Base-by-base conservation (phyloP, 2,797 vertebrate species). In the Microhierax caerulescens region DNA sequence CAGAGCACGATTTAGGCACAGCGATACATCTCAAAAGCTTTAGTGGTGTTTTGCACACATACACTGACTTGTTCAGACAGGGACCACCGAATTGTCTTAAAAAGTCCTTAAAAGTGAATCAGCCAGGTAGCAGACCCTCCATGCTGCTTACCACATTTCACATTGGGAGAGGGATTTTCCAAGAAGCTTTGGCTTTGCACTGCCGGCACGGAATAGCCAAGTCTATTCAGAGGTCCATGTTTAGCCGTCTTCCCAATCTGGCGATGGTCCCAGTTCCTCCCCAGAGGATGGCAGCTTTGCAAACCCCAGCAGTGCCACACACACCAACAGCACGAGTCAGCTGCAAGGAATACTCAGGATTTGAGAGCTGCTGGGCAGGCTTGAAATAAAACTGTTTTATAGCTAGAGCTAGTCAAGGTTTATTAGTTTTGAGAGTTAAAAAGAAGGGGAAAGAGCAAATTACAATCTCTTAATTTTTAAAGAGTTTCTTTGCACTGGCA, bases 11-110 rank as follows among this genome's bases (percentile, higher is more conserved):
- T 11, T 59, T 43, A 32, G n/a, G 67, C 51, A 41, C 22, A 48
- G 28, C 3, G 19, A 25, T 37, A 13, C 11, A 53, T 25, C 10
- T 75, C 25, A 3, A 21, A 25, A 36, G 7, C 10, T 77, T 88
- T 23, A 43, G 22, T 36, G 22, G 0, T 36, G 20, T 25, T 90
- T 51, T 65, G 19, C 23, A 28, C 9, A 3, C 0, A 0, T 11
- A 7, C 8, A 10, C 36, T 10, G 27, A 56, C 34, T 85, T 54
- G 4, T 60, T 81, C 63, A 75, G 21, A n/a, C 6, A 39, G 22
- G 6, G 41, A 74, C 27, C 34, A 13, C 2, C 24, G 18, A 65
- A 78, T 7, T 43, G 19, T 18, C 36, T 75, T 37, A 0, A 54
- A 43, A 83, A 28, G 5, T n/a, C 28, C 25, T 34, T 36, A 27